Evolutionary conservation across 2,113 vertebrate genomes (phyloP).

Genomic region (Hiodon alosoides): DNA sequence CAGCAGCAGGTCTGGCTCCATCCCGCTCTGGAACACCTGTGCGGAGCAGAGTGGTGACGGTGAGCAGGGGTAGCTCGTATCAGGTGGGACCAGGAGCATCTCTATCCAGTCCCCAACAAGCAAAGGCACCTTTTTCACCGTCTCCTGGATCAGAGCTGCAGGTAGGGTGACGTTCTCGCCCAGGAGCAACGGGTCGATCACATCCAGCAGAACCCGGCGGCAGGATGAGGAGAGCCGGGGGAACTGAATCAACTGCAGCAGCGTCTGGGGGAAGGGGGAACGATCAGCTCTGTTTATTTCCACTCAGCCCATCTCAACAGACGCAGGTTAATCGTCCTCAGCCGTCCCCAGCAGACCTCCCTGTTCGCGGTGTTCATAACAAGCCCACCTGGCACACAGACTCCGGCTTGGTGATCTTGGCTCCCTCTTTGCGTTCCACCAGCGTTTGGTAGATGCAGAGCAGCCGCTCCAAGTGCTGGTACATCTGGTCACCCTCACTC

Average conservation of each 20-base stretch:
- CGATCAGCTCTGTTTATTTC: neutral
- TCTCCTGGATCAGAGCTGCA: slow-evolving; percentile 60
- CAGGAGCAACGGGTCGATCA: slow-evolving; percentile 74
- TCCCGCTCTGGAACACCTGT: slow-evolving; percentile 73
- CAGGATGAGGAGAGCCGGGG: slow-evolving; percentile 63
- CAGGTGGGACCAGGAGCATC: neutral
- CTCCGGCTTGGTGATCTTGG: slow-evolving; percentile 73
- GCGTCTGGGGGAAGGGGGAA: slow-evolving; percentile 54
- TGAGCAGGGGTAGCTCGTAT: neutral
- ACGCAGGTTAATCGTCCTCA: neutral
- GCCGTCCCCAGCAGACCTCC: neutral
- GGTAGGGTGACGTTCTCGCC: slow-evolving; percentile 72
- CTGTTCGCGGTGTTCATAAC: too few relatives aligned
- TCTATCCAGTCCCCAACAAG: neutral
- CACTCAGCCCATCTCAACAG: neutral
- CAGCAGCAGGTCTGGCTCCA: slow-evolving; percentile 67
- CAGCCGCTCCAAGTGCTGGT: slow-evolving; percentile 78
- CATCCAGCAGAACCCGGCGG: slow-evolving; percentile 67
- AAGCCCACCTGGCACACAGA: slow-evolving; percentile 70
- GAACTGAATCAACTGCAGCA: slow-evolving; percentile 62
- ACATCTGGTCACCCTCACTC: slow-evolving; percentile 43
- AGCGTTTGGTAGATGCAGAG: slow-evolving; percentile 74
- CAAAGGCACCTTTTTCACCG: slow-evolving; percentile 70
- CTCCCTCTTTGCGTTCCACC: slow-evolving; percentile 68
- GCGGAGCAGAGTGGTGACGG: neutral